Evolutionary conservation across 2,888 invertebrate genomes (phyloP), one percentile per base, ranked within the genome.

Genomic region (Xestia sexstrigata): DNA sequence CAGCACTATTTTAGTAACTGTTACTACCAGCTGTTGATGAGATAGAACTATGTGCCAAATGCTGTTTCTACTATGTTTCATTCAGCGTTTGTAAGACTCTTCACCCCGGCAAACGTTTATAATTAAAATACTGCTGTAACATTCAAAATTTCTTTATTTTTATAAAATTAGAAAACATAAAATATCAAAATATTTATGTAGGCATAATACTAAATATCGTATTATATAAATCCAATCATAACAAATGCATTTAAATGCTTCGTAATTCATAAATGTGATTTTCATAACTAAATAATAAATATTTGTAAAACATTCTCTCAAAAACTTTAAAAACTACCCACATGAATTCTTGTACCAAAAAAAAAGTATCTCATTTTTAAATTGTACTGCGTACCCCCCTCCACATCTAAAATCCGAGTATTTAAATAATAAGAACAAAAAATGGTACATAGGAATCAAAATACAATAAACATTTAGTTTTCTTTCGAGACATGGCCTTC

Each of bases 161-260:
- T 86, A 84, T 67, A 88, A 82, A 86, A 74, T 66, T 80, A 73
- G 11, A 81, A 76, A 83, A 84, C 49, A 71, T 63, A 67, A 69
- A 74, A 76, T 66, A 70, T 76, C 62, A 20, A 68, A 68, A 81
- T 47, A 73, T n/a, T n/a, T n/a, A n/a, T 66, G 55, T 66, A 60
- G 13, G 20, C 23, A 63, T 86, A 76, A 74, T 81, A 77, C 76
- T 77, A 77, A 71, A 74, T 60, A 77, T 80, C 20, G 65, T 81
- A 74, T 58, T 55, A 73, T 58, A 62, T 71, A 73, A 75, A 62
- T 68, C 65, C 67, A 69, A 84, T 82, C 39, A 74, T 71, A 79
- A 74, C n/a, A 63, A 86, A 75, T 60, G 52, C 72, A 81, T 79
- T 47, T 58, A 81, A 81, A 84, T 74, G 60, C 68, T 47, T 55